Base-by-base conservation (phyloP, 2,113 vertebrate genomes). In the Natator depressus region DNA sequence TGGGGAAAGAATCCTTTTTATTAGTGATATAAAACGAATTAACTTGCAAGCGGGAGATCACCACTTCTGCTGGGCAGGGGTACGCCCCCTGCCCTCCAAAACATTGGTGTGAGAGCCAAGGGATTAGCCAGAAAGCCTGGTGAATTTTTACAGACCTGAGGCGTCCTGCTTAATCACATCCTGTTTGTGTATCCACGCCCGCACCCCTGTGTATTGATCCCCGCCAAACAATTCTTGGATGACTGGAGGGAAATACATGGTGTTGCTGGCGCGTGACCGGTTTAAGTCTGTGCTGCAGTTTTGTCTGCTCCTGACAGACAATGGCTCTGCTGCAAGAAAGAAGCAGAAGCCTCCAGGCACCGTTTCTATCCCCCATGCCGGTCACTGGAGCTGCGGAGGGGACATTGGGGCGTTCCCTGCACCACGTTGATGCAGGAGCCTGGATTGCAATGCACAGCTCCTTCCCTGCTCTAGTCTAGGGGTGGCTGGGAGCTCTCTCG, bases 281-380 rank as follows among this genome's bases (percentile, higher is more conserved):
- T 19, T 69, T n/a, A 8, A 69, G 62, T 20, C n/a, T 38, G 16
- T n/a, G 10, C 5, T n/a, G 38, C 72, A 76, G 72, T 42, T 86
- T 24, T 19, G 46, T 4, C 9, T 72, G 82, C n/a, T 42, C 19
- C 51, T 29, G 1, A 8, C 0, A 1, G 13, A 55, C 80, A 3
- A 0, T 19, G 0, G 24, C 20, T 62, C 75, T 17, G 0, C 0
- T 27, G 82, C 46, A 83, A 86, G 47, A n/a, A 42, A 72, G 57
- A n/a, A 7, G 5, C 2, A 65, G 13, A 31, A 89, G 80, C 83
- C 83, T 80, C 25, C 4, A 38, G 72, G 90, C 46, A 51, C 38
- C 0, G 0, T 27, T 72, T 1, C 10, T 49, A 5, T 8, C 50
- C 0, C 2, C 0, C 1, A 1, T 9, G 65, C 4, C 13, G 3